Base-by-base conservation (phyloP, 2,888 invertebrate species). In the Buathra laborator region DNA sequence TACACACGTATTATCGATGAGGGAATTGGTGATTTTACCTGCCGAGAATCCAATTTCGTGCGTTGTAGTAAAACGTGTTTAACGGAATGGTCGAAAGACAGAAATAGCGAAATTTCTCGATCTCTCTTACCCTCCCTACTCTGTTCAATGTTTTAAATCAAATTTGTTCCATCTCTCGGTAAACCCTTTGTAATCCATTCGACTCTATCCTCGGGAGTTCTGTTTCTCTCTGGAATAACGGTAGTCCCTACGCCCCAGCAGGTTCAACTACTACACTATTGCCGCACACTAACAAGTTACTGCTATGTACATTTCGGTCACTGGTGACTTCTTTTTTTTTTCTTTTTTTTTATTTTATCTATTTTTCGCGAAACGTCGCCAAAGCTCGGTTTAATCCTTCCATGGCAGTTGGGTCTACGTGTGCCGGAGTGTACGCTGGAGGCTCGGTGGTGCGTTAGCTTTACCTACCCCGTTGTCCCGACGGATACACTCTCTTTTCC, bases 141-240 rank as follows among this genome's bases (percentile, higher is more conserved):
- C 62, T n/a, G 48, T 70, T 62, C 48, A 44, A 62, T 77, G 77
- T 77, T 82, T 82, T 72, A 77, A 82, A 82, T 77, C 71, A 77
- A 82, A 82, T 82, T 82, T 82, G 77, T 82, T 82, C 71, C 67
- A 79, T 59, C 74, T 72, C 43, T 51, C 37, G 48, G 78, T 70
- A 62, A 78, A 68, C 43, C 68, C 68, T 78, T 79, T 74, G 74
- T 74, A 79, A 83, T 74, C 78, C 78, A 74, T 70, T 74, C 74
- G 83, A 74, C 72, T 82, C 53, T 53, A 51, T 66, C 76, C 76
- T 66, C 66, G 4, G 37, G 12, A 43, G 64, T 53, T 37, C 51
- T 66, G 76, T 76, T 76, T 53, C 53, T 62, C 24, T 4, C 53
- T 43, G 76, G 43, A 76, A 76, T 66, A 76, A 66, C 76, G 51